A percentile compares a stretch with the other conserved stretches of the same genome.
These are phyloP conservation scores for Styela clava DNA, from an alignment of 23 tunicate species.

Conservation along the genomic window DNA sequence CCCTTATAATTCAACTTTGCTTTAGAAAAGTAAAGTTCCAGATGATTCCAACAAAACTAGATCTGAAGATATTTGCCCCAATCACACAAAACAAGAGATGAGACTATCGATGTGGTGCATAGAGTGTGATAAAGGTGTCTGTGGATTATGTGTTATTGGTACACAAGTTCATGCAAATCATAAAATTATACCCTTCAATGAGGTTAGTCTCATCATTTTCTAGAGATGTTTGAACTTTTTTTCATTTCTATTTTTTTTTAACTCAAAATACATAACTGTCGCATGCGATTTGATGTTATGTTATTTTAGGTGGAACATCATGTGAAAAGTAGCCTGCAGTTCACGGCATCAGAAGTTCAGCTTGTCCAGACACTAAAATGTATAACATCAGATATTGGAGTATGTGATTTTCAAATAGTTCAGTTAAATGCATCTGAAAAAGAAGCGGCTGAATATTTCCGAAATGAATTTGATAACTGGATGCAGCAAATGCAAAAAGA, in stretches of 20 bases:
- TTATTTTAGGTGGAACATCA: neutral
- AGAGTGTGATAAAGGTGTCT: neutral
- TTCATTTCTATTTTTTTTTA: no score
- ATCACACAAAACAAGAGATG: neutral
- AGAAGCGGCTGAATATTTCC: neutral
- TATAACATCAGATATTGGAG: neutral
- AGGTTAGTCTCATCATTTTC: neutral
- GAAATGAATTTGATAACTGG: neutral
- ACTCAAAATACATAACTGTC: neutral
- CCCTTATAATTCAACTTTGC: no score
- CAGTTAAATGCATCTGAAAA: neutral
- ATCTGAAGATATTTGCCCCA: neutral
- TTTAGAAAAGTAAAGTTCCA: neutral
- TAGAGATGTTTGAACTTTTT: no score
- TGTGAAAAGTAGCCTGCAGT: neutral
- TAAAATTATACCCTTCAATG: neutral
- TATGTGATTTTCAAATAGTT: neutral
- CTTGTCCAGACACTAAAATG: neutral
- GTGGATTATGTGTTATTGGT: conserved; percentile 3
- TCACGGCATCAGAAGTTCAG: neutral
- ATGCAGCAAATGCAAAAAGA: neutral
- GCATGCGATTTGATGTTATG: neutral
- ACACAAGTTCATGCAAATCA: neutral
- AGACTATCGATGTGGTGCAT: conserved; percentile 5
- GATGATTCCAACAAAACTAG: neutral